Conservation (phyloP, 1,140 invertebrate genomes). For the Bombus cullumanus region DNA sequence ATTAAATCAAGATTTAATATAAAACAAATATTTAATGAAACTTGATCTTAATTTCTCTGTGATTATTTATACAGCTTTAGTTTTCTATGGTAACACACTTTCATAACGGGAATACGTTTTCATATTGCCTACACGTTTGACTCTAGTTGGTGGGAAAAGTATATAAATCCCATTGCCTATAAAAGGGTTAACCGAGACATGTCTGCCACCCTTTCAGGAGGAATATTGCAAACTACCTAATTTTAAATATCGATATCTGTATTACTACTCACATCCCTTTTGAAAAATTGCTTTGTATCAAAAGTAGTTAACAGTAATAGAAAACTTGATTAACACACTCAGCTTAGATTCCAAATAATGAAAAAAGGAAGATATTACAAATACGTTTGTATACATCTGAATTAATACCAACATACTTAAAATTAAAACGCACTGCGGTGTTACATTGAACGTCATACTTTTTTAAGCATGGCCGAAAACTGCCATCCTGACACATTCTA, state of each 20-base stretch:
- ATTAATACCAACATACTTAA: too few relatives aligned
- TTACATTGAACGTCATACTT: not conserved
- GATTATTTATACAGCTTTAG: too few relatives aligned
- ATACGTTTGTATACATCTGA: not conserved
- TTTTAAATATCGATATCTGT: too few relatives aligned
- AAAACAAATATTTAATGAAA: not conserved
- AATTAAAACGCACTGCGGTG: not conserved
- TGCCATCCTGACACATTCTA: not conserved
- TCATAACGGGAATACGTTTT: not conserved
- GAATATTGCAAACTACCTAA: not conserved
- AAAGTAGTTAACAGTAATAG: too few relatives aligned
- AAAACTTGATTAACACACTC: not conserved
- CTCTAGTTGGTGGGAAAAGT: too few relatives aligned
- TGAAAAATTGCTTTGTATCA: not conserved
- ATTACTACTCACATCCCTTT: too few relatives aligned
- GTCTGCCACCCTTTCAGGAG: not conserved
- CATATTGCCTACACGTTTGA: not conserved
- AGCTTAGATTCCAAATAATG: not conserved
- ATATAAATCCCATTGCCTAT: not conserved
- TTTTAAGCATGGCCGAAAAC: conserved; percentile 28
- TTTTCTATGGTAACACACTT: not conserved
- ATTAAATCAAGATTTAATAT: not conserved
- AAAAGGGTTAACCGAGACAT: not conserved
- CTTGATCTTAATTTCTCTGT: not conserved
- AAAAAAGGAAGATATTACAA: not conserved